Conservation (phyloP, 2,113 vertebrate species). For the Eublepharis macularius region DNA sequence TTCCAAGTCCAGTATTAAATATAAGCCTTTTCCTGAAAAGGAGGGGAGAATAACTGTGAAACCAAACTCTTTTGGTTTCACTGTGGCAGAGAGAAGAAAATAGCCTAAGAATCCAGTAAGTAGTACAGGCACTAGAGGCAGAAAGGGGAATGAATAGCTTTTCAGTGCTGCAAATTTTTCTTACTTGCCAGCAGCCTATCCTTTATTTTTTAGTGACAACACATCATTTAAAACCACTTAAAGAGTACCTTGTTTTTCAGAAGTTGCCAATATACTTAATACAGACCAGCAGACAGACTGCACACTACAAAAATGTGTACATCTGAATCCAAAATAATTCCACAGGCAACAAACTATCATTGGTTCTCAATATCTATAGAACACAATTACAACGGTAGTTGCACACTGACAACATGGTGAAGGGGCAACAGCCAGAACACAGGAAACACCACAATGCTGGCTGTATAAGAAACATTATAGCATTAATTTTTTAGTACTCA, state of each 20-base stretch:
- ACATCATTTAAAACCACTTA: not conserved
- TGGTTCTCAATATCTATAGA: not conserved
- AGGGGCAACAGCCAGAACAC: not conserved
- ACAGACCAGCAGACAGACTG: not conserved
- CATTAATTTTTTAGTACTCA: constrained; percentile 75
- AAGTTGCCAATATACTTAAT: not conserved
- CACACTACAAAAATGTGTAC: not conserved
- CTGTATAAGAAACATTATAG: not conserved
- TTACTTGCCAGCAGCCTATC: not conserved
- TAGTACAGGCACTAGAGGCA: not conserved
- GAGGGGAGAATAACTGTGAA: not conserved
- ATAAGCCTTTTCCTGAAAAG: not conserved
- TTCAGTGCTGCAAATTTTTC: not conserved
- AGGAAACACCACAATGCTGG: not conserved
- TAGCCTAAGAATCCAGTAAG: not conserved
- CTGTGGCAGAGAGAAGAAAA: not conserved
- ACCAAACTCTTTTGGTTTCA: not conserved
- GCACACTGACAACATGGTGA: not conserved
- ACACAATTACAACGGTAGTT: not conserved
- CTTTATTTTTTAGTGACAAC: not conserved
- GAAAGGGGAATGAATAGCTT: not conserved
- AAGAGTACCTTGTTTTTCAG: not conserved
- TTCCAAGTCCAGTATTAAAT: not conserved
- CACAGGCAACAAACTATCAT: constrained; percentile 1
- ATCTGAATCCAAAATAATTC: not conserved